Conservation (phyloP, 1,140 invertebrate species). For the Aphelinus atriplicis region DNA sequence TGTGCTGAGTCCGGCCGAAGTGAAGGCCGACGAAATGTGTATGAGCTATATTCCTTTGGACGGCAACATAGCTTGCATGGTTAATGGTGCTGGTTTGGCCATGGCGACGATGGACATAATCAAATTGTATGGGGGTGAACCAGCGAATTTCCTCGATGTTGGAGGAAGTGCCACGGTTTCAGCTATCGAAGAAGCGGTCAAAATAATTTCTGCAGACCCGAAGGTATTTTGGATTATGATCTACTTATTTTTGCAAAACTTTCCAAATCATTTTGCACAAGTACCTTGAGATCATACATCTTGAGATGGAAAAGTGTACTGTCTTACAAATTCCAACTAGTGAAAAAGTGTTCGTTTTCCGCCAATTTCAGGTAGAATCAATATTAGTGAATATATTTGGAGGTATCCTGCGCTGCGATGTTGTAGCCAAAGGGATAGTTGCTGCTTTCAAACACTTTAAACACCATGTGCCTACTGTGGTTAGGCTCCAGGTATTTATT, state of each 20-base stretch:
- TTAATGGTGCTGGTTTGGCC: slow-evolving; percentile 96
- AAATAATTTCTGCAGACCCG: slow-evolving; percentile 88
- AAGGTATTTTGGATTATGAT: slow-evolving; percentile 72
- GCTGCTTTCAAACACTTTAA: slow-evolving; percentile 86
- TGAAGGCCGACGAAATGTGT: slow-evolving; percentile 83
- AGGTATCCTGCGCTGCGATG: slow-evolving; percentile 98
- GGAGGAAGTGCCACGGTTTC: slow-evolving; percentile 92
- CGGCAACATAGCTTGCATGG: slow-evolving; percentile 86
- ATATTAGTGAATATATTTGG: slow-evolving; percentile 99
- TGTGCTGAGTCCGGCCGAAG: slow-evolving; percentile 87
- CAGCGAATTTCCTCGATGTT: slow-evolving; percentile 97
- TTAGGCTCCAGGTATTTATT: slow-evolving; percentile 85
- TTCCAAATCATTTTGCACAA: no score
- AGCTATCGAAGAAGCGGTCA: slow-evolving; percentile 93
- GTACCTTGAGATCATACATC: no score
- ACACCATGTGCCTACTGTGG: slow-evolving; percentile 89
- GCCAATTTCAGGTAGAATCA: slow-evolving; percentile 64
- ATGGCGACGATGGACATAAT: slow-evolving; percentile 99
- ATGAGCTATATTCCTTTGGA: slow-evolving; percentile 96
- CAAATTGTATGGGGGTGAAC: slow-evolving; percentile 89
- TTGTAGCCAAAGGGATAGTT: slow-evolving; percentile 95
- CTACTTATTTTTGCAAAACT: no score
- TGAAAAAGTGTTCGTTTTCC: not conserved
- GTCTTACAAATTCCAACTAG: no score
- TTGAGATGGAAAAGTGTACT: no score